Conservation (phyloP, 2,888 invertebrate species). For the Glyphotaelius pellucidus region DNA sequence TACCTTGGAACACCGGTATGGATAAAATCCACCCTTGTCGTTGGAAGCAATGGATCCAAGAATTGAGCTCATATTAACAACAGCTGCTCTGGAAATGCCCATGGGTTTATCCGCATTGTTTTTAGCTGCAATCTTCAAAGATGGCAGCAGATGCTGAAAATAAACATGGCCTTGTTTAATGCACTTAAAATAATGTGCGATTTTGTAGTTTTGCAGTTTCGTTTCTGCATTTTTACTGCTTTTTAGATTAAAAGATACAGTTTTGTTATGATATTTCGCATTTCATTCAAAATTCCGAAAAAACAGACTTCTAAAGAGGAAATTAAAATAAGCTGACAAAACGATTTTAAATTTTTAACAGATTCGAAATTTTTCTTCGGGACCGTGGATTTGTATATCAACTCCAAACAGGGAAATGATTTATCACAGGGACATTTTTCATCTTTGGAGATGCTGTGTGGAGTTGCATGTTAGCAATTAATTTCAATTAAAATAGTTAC, state of each 20-base stretch:
- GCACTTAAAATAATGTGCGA: too few relatives aligned
- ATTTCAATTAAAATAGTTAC: neutral
- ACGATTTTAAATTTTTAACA: too few relatives aligned
- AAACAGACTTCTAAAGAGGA: too few relatives aligned
- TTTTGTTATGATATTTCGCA: too few relatives aligned
- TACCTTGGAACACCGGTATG: slow-evolving; percentile 93
- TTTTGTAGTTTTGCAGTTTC: too few relatives aligned
- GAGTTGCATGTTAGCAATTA: too few relatives aligned
- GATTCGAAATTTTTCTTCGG: too few relatives aligned
- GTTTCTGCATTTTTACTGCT: too few relatives aligned
- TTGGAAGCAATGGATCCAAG: slow-evolving; percentile 89
- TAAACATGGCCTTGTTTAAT: neutral
- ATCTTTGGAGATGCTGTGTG: neutral
- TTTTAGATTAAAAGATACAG: too few relatives aligned
- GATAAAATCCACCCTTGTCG: slow-evolving; percentile 87
- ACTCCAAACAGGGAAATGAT: neutral
- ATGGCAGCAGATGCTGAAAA: slow-evolving; percentile 82
- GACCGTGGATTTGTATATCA: neutral
- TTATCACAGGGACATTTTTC: neutral
- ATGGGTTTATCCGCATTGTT: slow-evolving; percentile 76
- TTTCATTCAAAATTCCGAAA: too few relatives aligned
- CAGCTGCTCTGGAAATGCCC: slow-evolving; percentile 81
- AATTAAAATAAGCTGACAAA: too few relatives aligned
- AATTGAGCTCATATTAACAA: slow-evolving; percentile 90
- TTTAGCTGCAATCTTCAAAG: slow-evolving; percentile 83